A percentile compares a stretch with the other conserved stretches of the same genome.
These are phyloP conservation scores for Ptychobarbus kaznakovi DNA, from an alignment of 2,797 vertebrate species.

Conservation along the genomic window DNA sequence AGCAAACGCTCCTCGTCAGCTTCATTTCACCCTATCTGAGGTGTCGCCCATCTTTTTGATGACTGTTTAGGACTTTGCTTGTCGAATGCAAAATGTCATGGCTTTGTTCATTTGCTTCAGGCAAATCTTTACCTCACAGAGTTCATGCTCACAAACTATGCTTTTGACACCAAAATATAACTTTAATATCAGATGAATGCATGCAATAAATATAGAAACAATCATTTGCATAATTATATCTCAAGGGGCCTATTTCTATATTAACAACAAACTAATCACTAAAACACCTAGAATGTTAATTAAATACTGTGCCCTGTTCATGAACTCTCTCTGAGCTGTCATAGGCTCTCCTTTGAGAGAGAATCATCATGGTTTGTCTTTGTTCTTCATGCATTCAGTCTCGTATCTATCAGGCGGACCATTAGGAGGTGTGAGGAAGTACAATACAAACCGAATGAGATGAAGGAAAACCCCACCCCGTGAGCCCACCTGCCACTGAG, in stretches of 20 bases:
- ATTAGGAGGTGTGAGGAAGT: conserved; percentile 50
- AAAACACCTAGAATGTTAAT: background rate
- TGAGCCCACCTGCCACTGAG: conserved; percentile 27
- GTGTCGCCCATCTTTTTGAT: background rate
- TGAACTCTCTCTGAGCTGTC: conserved; percentile 13
- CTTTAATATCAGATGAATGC: background rate
- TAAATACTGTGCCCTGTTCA: conserved; percentile 9
- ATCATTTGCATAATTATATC: background rate
- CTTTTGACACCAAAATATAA: background rate
- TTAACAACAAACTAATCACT: background rate
- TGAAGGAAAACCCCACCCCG: conserved; percentile 36
- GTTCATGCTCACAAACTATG: background rate
- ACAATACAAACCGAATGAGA: conserved; percentile 47
- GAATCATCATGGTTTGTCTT: conserved; percentile 10
- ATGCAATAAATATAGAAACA: background rate
- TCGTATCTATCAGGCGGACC: conserved; percentile 42
- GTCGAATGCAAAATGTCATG: background rate
- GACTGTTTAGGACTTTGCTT: background rate
- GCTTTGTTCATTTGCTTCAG: conserved; percentile 29
- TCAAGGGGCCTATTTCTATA: background rate
- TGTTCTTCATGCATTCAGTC: conserved; percentile 35
- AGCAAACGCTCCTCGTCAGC: background rate
- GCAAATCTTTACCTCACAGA: background rate
- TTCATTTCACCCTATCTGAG: background rate
- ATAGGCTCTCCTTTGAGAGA: background rate